These are phyloP conservation scores for Zaprionus lineosus DNA, from an alignment of 2,888 invertebrate species.

Conservation along the genomic window DNA sequence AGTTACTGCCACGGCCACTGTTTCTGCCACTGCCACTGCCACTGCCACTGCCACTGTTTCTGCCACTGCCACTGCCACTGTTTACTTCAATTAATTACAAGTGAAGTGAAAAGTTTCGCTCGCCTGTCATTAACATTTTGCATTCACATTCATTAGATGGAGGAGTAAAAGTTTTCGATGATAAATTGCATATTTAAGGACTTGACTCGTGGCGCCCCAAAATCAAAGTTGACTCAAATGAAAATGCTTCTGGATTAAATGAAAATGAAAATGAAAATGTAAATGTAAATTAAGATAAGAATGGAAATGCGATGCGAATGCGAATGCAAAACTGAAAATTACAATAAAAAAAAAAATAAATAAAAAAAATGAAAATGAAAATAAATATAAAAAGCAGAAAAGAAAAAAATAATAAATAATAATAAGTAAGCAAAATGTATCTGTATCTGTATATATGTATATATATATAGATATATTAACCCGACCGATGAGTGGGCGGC, in stretches of 20 bases:
- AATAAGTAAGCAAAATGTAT: neutral
- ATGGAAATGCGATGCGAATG: constrained; percentile 22
- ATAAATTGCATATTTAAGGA: constrained; percentile 66
- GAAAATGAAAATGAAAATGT: too few relatives aligned
- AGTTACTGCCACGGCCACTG: too few relatives aligned
- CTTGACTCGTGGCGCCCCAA: constrained; percentile 35
- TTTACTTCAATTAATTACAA: constrained; percentile 67
- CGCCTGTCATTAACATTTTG: constrained; percentile 69
- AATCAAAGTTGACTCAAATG: constrained; percentile 55
- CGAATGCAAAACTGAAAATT: too few relatives aligned
- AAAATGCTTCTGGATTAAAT: constrained; percentile 51
- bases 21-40: too few relatives aligned
- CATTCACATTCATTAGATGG: constrained; percentile 68
- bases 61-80: too few relatives aligned
- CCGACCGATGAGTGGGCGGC: neutral
- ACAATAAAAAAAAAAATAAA: neutral
- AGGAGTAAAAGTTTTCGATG: constrained; percentile 56
- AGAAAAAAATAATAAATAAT: neutral
- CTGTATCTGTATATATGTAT: too few relatives aligned
- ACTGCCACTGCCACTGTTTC: too few relatives aligned
- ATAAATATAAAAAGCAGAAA: constrained; percentile 12
- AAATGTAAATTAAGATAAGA: too few relatives aligned
- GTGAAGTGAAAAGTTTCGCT: constrained; percentile 58
- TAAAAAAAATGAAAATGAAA: constrained; percentile 60
- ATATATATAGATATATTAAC: constrained; percentile 53